Percentiles rank a stretch among this genome's conserved stretches.
phyloP scores from a whole-genome alignment of 1,140 invertebrate genomes.

The Ephestia elutella region DNA sequence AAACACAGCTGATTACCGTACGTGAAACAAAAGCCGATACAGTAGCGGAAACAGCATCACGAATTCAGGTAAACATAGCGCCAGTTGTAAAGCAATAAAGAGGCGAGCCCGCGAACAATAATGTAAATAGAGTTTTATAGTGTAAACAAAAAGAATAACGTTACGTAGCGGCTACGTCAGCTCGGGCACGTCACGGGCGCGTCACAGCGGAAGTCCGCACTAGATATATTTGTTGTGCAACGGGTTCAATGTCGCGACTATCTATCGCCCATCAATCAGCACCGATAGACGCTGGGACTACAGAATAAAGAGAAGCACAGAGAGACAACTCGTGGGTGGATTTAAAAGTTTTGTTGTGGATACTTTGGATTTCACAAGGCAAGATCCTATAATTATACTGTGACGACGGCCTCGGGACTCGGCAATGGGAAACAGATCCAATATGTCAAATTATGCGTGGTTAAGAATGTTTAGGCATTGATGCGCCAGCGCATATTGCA shows the following conservation, averaged over 20 bases:
- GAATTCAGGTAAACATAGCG: conserved; percentile 20
- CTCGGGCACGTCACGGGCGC: conserved; percentile 43
- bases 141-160: conserved; percentile 66
- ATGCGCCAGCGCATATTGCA: no score
- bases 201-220: conserved; percentile 62
- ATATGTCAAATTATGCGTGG: no score
- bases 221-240: conserved; percentile 59
- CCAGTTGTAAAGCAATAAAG: conserved; percentile 49
- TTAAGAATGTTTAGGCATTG: no score
- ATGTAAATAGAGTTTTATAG: conserved; percentile 68
- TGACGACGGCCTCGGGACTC: no score
- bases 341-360: no score
- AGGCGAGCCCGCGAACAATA: conserved; percentile 59
- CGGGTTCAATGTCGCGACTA: conserved; percentile 65
- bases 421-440: no score
- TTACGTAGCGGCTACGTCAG: conserved; percentile 59
- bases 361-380: no score
- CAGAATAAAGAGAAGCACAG: background rate
- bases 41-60: conserved; percentile 21
- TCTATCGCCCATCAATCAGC: conserved; percentile 70
- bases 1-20: conserved; percentile 15
- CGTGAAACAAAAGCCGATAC: conserved; percentile 17
- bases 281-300: conserved; percentile 9
- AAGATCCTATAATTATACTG: no score
- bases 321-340: background rate